Evolutionary conservation across 2,113 vertebrate species (phyloP).

Genomic region (Tapirus terrestris): DNA sequence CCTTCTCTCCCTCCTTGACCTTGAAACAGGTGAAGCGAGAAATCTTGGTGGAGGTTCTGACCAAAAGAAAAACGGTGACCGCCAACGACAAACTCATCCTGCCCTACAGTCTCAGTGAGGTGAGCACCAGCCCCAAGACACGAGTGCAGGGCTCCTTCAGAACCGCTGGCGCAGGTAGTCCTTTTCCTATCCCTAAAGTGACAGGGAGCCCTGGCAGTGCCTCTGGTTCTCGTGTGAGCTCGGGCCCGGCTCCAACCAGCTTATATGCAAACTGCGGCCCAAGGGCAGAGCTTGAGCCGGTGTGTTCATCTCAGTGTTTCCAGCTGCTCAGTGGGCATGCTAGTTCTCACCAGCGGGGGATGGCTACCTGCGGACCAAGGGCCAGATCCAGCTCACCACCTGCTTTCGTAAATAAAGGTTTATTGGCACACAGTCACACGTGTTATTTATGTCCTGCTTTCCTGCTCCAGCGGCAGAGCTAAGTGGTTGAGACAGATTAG

Average conservation of each 20-base stretch:
- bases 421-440: neutral
- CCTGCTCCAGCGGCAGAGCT: neutral
- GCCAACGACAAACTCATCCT: constrained; percentile 98
- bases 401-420: constrained; percentile 45
- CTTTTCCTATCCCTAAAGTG: no score
- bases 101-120: constrained; percentile 97
- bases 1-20: neutral
- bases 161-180: neutral
- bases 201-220: neutral
- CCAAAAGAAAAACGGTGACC: constrained; percentile 98
- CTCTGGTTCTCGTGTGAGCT: neutral
- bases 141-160: neutral
- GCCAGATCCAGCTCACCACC: neutral
- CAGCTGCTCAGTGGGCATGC: neutral
- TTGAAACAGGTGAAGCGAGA: constrained; percentile 93
- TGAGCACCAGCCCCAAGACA: constrained; percentile 67
- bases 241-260: neutral
- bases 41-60: constrained; percentile 96
- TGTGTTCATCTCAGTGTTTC: neutral
- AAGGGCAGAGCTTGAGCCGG: neutral
- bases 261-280: neutral
- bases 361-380: neutral
- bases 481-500: neutral
- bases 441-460: neutral
- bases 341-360: neutral